phyloP scores from a whole-genome alignment of 1,140 invertebrate genomes.

The Oryctes rhinoceros region DNA sequence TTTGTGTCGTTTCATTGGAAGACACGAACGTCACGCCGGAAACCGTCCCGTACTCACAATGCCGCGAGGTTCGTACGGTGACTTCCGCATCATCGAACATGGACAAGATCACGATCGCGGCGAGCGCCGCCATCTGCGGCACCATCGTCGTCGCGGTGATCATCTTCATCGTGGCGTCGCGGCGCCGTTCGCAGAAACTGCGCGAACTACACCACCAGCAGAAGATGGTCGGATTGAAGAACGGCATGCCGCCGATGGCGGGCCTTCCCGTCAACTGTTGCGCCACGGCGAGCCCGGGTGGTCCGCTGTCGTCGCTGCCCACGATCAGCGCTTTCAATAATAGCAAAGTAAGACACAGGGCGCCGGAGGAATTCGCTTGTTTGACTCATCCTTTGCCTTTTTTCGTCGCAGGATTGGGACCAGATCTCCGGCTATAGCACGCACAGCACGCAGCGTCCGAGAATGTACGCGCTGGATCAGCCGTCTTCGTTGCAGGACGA shows the following conservation, averaged over 20 bases:
- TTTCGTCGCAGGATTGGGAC: conserved; percentile 81
- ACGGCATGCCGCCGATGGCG: conserved; percentile 72
- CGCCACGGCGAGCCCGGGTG: conserved; percentile 77
- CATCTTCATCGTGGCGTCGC: conserved; percentile 84
- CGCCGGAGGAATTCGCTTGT: not conserved
- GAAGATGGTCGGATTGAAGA: conserved; percentile 64
- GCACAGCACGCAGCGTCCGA: conserved; percentile 84
- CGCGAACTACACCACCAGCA: conserved; percentile 75
- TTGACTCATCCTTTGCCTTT: conserved; percentile 22
- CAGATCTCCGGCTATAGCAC: conserved; percentile 91
- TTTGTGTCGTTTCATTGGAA: conserved; percentile 89
- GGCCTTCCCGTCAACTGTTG: conserved; percentile 80
- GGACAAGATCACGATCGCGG: conserved; percentile 94
- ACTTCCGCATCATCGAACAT: conserved; percentile 83
- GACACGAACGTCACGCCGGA: conserved; percentile 85
- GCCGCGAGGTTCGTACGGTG: conserved; percentile 86
- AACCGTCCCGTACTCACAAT: conserved; percentile 85
- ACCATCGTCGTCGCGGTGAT: conserved; percentile 89
- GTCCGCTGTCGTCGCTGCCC: conserved; percentile 83
- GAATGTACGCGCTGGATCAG: conserved; percentile 78
- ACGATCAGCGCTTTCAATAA: conserved; percentile 79
- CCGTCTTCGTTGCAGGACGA: conserved; percentile 72
- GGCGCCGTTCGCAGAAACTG: conserved; percentile 74
- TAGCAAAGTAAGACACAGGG: conserved; percentile 67
- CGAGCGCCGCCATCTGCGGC: conserved; percentile 91